Evolutionary conservation across 1,140 invertebrate species (phyloP).

Genomic region (Tachypleus tridentatus): DNA sequence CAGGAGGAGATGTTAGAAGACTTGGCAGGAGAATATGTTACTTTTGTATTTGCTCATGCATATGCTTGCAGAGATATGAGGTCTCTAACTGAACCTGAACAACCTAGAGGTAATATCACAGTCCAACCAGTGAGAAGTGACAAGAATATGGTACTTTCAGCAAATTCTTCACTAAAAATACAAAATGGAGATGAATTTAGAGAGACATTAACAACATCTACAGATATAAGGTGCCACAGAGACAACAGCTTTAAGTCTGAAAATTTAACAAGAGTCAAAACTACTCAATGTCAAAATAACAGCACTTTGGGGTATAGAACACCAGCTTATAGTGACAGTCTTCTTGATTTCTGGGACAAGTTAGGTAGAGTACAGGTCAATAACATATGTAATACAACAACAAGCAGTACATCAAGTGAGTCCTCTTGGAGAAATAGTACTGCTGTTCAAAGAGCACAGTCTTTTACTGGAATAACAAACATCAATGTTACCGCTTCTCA

Average conservation of each 20-base stretch:
- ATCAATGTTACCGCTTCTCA: conserved; percentile 17
- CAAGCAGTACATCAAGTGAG: no score
- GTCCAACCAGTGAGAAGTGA: no score
- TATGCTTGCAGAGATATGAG: conserved; percentile 13
- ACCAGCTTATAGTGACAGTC: not conserved
- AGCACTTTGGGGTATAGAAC: no score
- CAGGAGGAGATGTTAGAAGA: not conserved
- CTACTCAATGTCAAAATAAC: not conserved
- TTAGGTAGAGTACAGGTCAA: no score
- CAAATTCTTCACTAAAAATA: no score
- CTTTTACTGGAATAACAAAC: conserved; percentile 21
- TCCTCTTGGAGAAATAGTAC: conserved; percentile 15
- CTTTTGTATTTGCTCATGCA: conserved; percentile 25
- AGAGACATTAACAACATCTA: no score
- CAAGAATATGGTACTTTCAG: no score
- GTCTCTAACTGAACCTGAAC: no score
- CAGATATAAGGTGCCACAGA: no score
- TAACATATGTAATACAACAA: not conserved
- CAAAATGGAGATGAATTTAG: no score
- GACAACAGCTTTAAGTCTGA: not conserved
- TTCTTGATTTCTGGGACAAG: not conserved
- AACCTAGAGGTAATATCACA: no score
- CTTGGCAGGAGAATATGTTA: conserved; percentile 24
- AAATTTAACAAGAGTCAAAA: not conserved
- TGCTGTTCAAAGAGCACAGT: conserved; percentile 19